These are phyloP conservation scores for Clarias platycephalus DNA, from an alignment of 2,797 vertebrate genomes.

Conservation along the genomic window DNA sequence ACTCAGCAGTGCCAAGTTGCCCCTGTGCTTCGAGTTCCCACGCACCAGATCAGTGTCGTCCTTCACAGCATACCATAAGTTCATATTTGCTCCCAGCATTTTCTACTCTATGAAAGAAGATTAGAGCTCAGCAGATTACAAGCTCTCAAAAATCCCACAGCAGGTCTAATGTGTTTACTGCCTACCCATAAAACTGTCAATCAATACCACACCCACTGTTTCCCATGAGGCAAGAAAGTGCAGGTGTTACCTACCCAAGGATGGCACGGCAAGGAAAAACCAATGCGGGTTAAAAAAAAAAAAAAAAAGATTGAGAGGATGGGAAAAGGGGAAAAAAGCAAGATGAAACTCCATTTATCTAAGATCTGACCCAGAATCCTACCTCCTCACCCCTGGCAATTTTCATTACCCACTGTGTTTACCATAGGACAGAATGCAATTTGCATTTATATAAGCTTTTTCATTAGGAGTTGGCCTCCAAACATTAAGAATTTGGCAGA, in stretches of 20 bases:
- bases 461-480: conserved; percentile 72
- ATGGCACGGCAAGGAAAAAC: background rate
- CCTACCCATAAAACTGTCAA: conserved; percentile 31
- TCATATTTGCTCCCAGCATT: conserved; percentile 28
- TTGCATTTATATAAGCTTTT: conserved; percentile 86
- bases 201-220: conserved; percentile 36
- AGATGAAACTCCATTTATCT: conserved; percentile 68
- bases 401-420: conserved; percentile 74
- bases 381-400: conserved; percentile 66
- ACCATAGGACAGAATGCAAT: conserved; percentile 77
- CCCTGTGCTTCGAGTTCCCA: conserved; percentile 8
- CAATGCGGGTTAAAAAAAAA: background rate
- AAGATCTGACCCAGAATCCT: conserved; percentile 71
- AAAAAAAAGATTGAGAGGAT: background rate
- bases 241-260: conserved; percentile 8
- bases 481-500: conserved; percentile 70
- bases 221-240: conserved; percentile 31
- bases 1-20: background rate
- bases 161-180: conserved; percentile 25
- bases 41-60: conserved; percentile 2
- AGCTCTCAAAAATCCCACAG: conserved; percentile 39
- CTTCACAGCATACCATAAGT: conserved; percentile 28
- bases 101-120: conserved; percentile 21
- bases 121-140: conserved; percentile 42
- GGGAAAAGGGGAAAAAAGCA: conserved; percentile 40